Evolutionary conservation across 2,797 vertebrate species (phyloP).

Genomic region (Triplophysa bombifrons): DNA sequence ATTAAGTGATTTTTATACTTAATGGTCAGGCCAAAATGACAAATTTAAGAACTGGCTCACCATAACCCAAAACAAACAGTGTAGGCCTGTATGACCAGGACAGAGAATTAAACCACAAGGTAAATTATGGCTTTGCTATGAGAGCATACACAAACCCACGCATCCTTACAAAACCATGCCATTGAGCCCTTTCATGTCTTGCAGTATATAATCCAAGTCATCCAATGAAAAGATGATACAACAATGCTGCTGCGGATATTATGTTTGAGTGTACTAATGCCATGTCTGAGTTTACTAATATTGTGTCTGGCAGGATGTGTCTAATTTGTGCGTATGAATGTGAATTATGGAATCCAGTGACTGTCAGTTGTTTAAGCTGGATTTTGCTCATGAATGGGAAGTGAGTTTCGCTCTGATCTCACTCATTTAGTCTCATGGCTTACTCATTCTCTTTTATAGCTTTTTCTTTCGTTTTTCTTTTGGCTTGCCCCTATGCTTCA

Average conservation of each 20-base stretch:
- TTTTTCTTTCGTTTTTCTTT: neutral
- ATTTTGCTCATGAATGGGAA: neutral
- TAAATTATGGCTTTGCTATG: neutral
- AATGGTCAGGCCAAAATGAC: too few relatives aligned
- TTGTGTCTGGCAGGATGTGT: neutral
- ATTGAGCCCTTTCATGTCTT: neutral
- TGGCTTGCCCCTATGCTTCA: too few relatives aligned
- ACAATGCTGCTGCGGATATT: neutral
- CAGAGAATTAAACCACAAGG: neutral
- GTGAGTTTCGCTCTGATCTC: neutral
- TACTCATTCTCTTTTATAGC: constrained; percentile 9
- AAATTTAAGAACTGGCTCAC: too few relatives aligned
- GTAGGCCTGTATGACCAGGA: neutral
- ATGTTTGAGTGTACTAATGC: neutral
- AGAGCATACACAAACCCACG: neutral
- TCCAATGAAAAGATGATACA: neutral
- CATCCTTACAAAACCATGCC: neutral
- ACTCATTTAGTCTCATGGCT: neutral
- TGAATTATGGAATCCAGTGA: neutral
- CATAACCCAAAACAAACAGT: too few relatives aligned
- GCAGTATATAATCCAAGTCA: neutral
- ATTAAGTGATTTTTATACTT: too few relatives aligned
- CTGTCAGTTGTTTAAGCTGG: constrained; percentile 15
- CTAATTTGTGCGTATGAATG: constrained; percentile 19
- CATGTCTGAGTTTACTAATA: neutral